These are phyloP conservation scores for Calyptommatus sinebrachiatus DNA, from an alignment of 2,113 vertebrate species.

Conservation along the genomic window DNA sequence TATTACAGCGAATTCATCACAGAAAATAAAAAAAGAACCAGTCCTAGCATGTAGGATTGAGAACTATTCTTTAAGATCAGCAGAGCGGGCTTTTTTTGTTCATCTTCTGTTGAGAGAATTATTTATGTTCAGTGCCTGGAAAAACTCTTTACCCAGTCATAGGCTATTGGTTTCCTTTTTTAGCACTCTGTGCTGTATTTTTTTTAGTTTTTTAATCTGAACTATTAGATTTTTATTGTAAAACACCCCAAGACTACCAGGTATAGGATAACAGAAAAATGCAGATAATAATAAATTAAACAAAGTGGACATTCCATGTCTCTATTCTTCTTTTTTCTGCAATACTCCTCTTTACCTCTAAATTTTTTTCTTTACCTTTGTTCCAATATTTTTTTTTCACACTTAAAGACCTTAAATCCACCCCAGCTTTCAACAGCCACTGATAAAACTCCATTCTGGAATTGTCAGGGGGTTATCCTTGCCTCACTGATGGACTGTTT, in stretches of 20 bases:
- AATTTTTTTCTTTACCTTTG: not conserved
- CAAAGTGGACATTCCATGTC: not conserved
- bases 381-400: not conserved
- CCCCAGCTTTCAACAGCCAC: slow-evolving; percentile 1
- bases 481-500: slow-evolving; percentile 7
- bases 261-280: too few relatives aligned
- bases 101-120: too few relatives aligned
- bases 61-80: too few relatives aligned
- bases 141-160: too few relatives aligned
- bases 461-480: slow-evolving; percentile 5
- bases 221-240: not conserved
- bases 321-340: not conserved
- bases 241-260: too few relatives aligned
- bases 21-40: too few relatives aligned
- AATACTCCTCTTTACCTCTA: not conserved
- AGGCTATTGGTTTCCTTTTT: too few relatives aligned
- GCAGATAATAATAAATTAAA: too few relatives aligned
- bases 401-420: not conserved
- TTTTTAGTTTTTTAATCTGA: not conserved
- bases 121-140: too few relatives aligned
- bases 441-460: slow-evolving; percentile 10
- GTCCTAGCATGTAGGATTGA: not conserved
- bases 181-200: too few relatives aligned
- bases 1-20: too few relatives aligned
- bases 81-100: too few relatives aligned